A percentile compares a stretch with the other conserved stretches of the same genome.
These are phyloP conservation scores for Aldabrachelys gigantea DNA, from an alignment of 2,113 vertebrate genomes.

Conservation along the genomic window DNA sequence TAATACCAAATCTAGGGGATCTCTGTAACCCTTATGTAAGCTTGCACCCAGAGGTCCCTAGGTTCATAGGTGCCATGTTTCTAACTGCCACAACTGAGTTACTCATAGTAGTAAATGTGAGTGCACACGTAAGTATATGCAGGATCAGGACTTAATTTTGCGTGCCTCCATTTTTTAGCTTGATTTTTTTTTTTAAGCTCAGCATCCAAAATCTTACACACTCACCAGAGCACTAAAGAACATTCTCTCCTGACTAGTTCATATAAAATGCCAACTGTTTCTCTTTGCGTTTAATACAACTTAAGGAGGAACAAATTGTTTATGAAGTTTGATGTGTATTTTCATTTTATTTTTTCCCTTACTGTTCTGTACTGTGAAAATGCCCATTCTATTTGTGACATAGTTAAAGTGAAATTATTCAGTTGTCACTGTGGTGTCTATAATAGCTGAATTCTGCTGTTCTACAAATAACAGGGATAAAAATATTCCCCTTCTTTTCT, in stretches of 20 bases:
- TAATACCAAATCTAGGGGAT: too few relatives aligned
- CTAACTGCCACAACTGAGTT: neutral
- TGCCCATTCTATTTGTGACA: neutral
- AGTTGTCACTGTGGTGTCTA: neutral
- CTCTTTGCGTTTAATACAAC: neutral
- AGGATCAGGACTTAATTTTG: too few relatives aligned
- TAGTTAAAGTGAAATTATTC: constrained; percentile 3
- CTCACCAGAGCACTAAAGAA: too few relatives aligned
- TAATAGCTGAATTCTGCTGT: neutral
- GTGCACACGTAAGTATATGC: too few relatives aligned
- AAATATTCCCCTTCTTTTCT: neutral
- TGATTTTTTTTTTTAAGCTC: too few relatives aligned
- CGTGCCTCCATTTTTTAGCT: too few relatives aligned
- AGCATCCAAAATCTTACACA: too few relatives aligned
- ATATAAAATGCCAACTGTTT: neutral
- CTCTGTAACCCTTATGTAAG: too few relatives aligned
- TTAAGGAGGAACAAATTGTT: neutral
- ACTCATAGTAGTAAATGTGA: neutral
- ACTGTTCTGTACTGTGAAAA: constrained; percentile 11
- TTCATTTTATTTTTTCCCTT: neutral
- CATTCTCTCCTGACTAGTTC: too few relatives aligned
- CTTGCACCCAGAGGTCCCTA: too few relatives aligned
- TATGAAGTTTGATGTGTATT: neutral
- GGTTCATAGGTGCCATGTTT: too few relatives aligned
- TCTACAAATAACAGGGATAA: neutral